These are phyloP conservation scores for Tupiocoris notatus DNA, from an alignment of 2,888 invertebrate species.

Conservation along the genomic window DNA sequence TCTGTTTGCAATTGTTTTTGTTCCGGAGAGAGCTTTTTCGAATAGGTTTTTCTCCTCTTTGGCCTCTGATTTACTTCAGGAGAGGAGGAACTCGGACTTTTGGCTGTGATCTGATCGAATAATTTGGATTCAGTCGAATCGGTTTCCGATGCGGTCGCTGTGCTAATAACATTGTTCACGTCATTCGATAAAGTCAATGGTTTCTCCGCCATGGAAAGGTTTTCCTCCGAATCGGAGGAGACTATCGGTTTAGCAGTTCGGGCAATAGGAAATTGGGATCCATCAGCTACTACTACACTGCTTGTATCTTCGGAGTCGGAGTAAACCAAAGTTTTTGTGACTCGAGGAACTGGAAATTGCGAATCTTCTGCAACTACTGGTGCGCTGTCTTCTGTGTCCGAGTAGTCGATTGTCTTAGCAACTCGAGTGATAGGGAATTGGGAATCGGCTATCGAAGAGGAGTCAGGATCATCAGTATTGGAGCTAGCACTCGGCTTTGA, in stretches of 20 bases:
- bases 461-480: not conserved
- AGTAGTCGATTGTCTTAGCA: not conserved
- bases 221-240: conserved; percentile 11
- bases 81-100: too few species aligned
- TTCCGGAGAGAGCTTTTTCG: too few species aligned
- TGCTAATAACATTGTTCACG: too few species aligned
- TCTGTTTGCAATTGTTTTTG: too few species aligned
- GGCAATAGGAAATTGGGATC: too few species aligned
- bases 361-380: not conserved
- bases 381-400: not conserved
- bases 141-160: too few species aligned
- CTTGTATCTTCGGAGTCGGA: conserved; percentile 2
- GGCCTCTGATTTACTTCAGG: too few species aligned
- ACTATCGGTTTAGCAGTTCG: not conserved
- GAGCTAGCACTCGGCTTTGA: not conserved
- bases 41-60: too few species aligned
- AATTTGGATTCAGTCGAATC: too few species aligned
- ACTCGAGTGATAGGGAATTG: not conserved
- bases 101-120: too few species aligned
- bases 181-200: too few species aligned
- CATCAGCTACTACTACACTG: not conserved
- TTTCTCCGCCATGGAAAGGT: too few species aligned
- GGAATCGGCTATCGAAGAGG: not conserved
- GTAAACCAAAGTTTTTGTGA: not conserved
- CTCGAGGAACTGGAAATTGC: not conserved